phyloP scores from a whole-genome alignment of 2,113 vertebrate species.

The Glaucidium brasilianum region DNA sequence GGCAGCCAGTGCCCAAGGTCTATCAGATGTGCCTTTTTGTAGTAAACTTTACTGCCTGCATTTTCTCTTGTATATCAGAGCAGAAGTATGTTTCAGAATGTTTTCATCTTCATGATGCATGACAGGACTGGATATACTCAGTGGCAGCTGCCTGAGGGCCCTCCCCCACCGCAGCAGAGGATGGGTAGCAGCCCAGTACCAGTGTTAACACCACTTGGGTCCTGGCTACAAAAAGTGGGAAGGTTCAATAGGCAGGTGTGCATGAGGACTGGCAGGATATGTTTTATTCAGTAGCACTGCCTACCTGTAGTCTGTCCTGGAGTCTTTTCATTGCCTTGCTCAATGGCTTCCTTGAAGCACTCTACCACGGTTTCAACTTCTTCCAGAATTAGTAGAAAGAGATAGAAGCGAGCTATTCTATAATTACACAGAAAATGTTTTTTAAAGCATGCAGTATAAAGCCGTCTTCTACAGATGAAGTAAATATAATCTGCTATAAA shows the following conservation, averaged over 20 bases:
- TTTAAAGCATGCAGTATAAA: not conserved
- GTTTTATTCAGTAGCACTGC: not conserved
- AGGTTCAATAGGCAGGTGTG: not conserved
- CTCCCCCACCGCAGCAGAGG: accelerated
- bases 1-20: not conserved
- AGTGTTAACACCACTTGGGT: accelerated
- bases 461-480: not conserved
- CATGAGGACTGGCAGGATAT: too few species aligned
- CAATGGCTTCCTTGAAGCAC: not conserved
- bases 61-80: not conserved
- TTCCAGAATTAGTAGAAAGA: not conserved
- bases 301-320: not conserved
- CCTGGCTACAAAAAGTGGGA: accelerated
- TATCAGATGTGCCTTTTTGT: not conserved
- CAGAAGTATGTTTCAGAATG: not conserved
- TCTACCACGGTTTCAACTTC: not conserved
- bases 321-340: not conserved
- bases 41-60: not conserved
- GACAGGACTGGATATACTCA: not conserved
- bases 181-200: accelerated
- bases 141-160: not conserved
- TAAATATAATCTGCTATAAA: slow-evolving; percentile 34
- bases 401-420: not conserved
- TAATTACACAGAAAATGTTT: not conserved
- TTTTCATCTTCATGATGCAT: not conserved